A percentile compares a stretch with the other conserved stretches of the same genome.
Evolutionary conservation across 2,888 invertebrate genomes (phyloP).

Genomic region (Ptychoptera contaminata): DNA sequence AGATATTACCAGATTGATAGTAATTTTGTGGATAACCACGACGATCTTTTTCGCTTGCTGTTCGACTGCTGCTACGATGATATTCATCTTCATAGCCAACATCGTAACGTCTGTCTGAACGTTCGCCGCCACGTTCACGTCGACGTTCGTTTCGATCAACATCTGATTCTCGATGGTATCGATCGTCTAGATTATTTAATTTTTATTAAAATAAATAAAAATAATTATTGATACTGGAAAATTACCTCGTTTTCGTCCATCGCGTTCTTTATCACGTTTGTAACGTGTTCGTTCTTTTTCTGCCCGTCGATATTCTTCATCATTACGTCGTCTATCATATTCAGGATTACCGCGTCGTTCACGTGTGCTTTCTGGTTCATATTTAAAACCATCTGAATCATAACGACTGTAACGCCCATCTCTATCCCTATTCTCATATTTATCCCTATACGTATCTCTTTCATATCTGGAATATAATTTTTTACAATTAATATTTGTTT

Average conservation of each 20-base stretch:
- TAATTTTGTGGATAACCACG: constrained; percentile 14
- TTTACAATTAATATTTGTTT: background rate
- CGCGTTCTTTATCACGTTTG: constrained; percentile 13
- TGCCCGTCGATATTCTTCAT: constrained; percentile 11
- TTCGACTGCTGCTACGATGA: constrained; percentile 20
- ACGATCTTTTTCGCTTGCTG: constrained; percentile 23
- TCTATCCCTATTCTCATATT: constrained; percentile 13
- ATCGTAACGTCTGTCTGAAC: constrained; percentile 13
- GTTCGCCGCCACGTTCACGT: constrained; percentile 18
- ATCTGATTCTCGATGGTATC: constrained; percentile 9
- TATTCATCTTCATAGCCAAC: constrained; percentile 11
- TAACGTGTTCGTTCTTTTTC: constrained; percentile 11
- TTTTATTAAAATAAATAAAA: background rate
- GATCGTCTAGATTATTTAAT: constrained; percentile 3
- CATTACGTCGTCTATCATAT: constrained; percentile 15
- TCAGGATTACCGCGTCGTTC: constrained; percentile 11
- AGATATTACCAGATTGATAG: background rate
- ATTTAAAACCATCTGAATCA: constrained; percentile 50
- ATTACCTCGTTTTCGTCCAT: constrained; percentile 17
- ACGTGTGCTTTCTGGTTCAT: constrained; percentile 43
- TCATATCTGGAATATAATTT: constrained; percentile 12
- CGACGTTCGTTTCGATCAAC: constrained; percentile 20
- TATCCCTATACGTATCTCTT: constrained; percentile 26
- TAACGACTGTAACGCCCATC: constrained; percentile 25
- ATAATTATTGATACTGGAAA: too few species aligned